A percentile compares a stretch with the other conserved stretches of the same genome.
Evolutionary conservation across 1,140 invertebrate species (phyloP).

Genomic region (Copidosoma floridanum): DNA sequence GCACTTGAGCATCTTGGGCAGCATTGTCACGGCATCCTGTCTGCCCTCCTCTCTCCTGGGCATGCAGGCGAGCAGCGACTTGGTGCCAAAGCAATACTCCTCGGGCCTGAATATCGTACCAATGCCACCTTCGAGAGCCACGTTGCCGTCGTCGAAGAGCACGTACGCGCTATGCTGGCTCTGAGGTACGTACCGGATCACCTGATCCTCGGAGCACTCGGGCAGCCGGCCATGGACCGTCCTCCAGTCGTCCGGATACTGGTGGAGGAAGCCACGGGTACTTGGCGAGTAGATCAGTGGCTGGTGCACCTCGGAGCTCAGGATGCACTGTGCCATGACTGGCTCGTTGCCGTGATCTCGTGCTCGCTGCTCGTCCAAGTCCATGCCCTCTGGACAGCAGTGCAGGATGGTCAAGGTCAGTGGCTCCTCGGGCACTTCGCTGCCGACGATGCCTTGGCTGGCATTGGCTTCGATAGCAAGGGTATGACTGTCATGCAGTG

Average conservation of each 20-base stretch:
- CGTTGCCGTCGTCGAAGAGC: conserved; percentile 60
- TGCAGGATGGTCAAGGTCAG: conserved; percentile 52
- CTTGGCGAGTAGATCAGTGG: conserved; percentile 59
- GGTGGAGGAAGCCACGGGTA: conserved; percentile 36
- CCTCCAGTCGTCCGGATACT: conserved; percentile 55
- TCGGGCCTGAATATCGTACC: conserved; percentile 44
- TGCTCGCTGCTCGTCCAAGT: conserved; percentile 34
- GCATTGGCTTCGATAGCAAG: conserved; percentile 25
- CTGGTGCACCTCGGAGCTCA: conserved; percentile 44
- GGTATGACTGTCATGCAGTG: no score
- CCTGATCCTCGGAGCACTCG: conserved; percentile 45
- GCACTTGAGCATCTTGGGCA: conserved; percentile 54
- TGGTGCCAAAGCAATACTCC: conserved; percentile 63
- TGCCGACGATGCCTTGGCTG: conserved; percentile 5
- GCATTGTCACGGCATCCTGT: conserved; percentile 52
- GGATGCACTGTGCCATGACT: conserved; percentile 27
- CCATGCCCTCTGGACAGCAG: conserved; percentile 56
- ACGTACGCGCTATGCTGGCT: conserved; percentile 45
- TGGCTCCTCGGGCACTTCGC: no score
- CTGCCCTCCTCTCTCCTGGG: conserved; percentile 42
- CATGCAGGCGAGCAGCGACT: conserved; percentile 61
- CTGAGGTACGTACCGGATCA: conserved; percentile 38
- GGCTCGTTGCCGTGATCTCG: conserved; percentile 7
- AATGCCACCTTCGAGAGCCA: conserved; percentile 50
- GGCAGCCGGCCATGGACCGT: conserved; percentile 44